A percentile compares a stretch with the other conserved stretches of the same genome.
These are phyloP conservation scores for Chanos chanos DNA, from an alignment of 2,797 vertebrate genomes.

Conservation along the genomic window DNA sequence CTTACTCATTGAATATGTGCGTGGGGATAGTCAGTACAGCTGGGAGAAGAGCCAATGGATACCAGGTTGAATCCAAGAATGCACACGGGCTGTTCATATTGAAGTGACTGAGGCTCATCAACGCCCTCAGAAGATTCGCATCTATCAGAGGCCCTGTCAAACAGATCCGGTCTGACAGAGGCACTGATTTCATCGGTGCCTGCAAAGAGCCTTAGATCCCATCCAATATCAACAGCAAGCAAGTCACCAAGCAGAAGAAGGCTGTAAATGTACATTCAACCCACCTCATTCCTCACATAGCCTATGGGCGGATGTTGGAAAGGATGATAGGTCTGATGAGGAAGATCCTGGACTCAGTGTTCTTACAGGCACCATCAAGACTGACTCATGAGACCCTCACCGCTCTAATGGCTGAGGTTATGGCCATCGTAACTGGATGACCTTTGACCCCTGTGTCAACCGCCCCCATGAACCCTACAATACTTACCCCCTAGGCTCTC, in stretches of 20 bases:
- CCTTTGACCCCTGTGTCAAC: background rate
- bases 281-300: slow-evolving; percentile 1
- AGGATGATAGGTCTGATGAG: background rate
- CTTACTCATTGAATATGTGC: background rate
- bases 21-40: too few relatives aligned
- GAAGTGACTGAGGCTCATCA: too few relatives aligned
- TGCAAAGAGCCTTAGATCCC: background rate
- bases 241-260: background rate
- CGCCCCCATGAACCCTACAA: background rate
- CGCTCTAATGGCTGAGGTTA: slow-evolving; percentile 4
- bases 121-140: too few relatives aligned
- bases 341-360: background rate
- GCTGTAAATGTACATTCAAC: background rate
- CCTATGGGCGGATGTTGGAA: background rate
- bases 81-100: too few relatives aligned
- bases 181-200: background rate
- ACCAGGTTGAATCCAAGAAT: too few relatives aligned
- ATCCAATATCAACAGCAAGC: background rate
- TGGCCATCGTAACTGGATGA: background rate
- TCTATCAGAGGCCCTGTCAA: too few relatives aligned
- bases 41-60: too few relatives aligned
- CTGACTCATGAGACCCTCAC: background rate
- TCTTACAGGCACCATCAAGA: background rate
- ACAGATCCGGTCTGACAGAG: too few relatives aligned
- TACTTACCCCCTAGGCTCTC: background rate